These are phyloP conservation scores for Colletes gigas DNA, from an alignment of 1,140 invertebrate genomes.

Conservation along the genomic window DNA sequence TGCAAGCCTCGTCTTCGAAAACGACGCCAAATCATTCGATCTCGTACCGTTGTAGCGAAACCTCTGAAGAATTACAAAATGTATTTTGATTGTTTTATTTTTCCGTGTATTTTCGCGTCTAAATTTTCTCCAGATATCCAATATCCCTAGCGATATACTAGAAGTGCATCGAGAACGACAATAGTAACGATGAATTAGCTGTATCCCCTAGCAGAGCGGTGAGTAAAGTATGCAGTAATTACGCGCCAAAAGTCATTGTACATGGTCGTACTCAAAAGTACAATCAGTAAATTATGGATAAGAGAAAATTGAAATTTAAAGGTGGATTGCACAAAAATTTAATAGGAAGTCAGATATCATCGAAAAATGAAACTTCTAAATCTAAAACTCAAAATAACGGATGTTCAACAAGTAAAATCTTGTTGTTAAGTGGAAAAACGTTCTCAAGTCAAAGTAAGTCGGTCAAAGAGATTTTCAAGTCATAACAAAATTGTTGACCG, in stretches of 20 bases:
- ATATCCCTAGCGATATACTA: too few relatives aligned
- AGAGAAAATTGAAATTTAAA: constrained; percentile 47
- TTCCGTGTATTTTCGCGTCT: too few relatives aligned
- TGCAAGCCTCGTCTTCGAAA: too few relatives aligned
- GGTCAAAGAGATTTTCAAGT: neutral
- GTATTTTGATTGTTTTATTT: too few relatives aligned
- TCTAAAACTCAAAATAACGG: constrained; percentile 7
- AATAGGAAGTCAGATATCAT: constrained; percentile 36
- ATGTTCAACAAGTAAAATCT: neutral
- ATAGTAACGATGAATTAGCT: too few relatives aligned
- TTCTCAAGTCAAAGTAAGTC: constrained; percentile 1
- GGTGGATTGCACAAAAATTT: constrained; percentile 54
- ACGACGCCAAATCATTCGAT: too few relatives aligned
- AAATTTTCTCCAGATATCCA: too few relatives aligned
- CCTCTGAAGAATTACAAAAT: too few relatives aligned
- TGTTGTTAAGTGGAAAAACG: constrained; percentile 1
- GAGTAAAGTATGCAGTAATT: too few relatives aligned
- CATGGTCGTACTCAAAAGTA: neutral
- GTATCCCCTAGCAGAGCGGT: too few relatives aligned
- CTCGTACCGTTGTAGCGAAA: too few relatives aligned
- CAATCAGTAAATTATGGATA: constrained; percentile 51
- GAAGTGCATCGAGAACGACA: too few relatives aligned
- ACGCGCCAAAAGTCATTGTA: constrained; percentile 3
- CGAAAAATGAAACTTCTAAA: neutral
- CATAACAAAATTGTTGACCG: constrained; percentile 1